These are phyloP conservation scores for Pantherophis alleghaniensis DNA, from an alignment of 2,797 vertebrate species.

Conservation along the genomic window DNA sequence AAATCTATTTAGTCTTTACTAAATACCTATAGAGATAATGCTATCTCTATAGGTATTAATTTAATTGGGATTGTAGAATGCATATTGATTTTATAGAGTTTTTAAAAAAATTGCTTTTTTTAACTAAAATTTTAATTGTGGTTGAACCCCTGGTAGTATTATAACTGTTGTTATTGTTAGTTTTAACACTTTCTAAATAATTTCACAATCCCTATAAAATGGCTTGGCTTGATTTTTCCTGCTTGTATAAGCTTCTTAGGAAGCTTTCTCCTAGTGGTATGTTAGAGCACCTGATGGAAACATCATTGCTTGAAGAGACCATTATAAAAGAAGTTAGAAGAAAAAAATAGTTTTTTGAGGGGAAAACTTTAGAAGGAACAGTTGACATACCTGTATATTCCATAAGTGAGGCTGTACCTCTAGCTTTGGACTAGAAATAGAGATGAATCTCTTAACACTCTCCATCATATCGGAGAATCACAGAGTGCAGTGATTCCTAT, in stretches of 20 bases:
- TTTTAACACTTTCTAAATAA: background rate
- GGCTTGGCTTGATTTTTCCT: background rate
- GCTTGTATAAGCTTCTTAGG: background rate
- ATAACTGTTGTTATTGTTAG: background rate
- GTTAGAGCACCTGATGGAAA: background rate
- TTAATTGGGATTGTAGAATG: background rate
- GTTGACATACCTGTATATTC: background rate
- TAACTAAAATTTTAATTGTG: background rate
- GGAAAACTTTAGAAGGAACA: background rate
- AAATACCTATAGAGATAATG: too few species aligned
- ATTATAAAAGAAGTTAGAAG: background rate
- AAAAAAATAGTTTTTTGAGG: background rate
- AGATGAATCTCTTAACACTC: background rate
- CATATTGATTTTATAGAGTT: background rate
- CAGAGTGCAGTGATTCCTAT: background rate
- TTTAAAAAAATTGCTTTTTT: background rate
- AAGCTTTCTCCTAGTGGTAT: background rate
- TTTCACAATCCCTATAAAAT: background rate
- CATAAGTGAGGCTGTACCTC: background rate
- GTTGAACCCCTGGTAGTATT: background rate
- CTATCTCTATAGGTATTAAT: background rate
- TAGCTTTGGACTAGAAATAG: background rate
- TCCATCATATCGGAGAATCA: background rate
- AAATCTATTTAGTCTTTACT: background rate
- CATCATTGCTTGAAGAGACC: background rate